A percentile compares a stretch with the other conserved stretches of the same genome.
Conservation (phyloP, 2,113 vertebrate species). For the Mirounga angustirostris region DNA sequence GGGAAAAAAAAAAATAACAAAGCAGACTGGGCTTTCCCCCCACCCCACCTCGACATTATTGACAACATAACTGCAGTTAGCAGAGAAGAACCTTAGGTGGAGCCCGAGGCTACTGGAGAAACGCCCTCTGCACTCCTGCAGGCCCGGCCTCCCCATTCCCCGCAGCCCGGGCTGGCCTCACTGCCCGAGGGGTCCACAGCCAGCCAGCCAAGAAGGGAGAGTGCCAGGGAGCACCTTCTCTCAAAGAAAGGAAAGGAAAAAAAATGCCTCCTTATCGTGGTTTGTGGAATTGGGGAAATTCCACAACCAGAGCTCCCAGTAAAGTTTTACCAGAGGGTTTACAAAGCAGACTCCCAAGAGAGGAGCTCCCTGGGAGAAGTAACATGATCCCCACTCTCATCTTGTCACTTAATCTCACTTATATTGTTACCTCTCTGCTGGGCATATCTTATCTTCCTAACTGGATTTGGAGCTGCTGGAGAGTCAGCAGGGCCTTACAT, state of each 20-base stretch:
- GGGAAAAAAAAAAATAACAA: not conserved
- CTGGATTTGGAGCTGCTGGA: not conserved
- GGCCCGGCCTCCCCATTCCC: accelerated
- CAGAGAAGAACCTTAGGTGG: constrained; percentile 62
- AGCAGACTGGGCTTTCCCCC: not conserved
- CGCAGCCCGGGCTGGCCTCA: not conserved
- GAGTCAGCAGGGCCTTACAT: not conserved
- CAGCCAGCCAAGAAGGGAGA: not conserved
- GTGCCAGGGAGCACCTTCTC: not conserved
- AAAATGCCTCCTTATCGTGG: not conserved
- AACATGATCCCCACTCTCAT: not conserved
- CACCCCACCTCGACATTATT: not conserved
- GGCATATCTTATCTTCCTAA: not conserved
- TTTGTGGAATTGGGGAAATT: constrained; percentile 36
- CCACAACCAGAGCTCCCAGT: not conserved
- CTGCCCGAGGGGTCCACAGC: not conserved
- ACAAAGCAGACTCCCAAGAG: constrained; percentile 27
- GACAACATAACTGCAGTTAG: constrained; percentile 28
- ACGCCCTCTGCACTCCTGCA: not conserved
- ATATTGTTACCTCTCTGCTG: not conserved
- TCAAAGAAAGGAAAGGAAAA: not conserved
- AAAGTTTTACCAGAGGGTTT: not conserved
- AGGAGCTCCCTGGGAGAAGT: not conserved
- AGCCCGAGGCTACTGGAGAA: constrained; percentile 51
- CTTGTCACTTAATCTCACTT: constrained; percentile 17